Percentiles rank a stretch among this genome's conserved stretches.
These are phyloP conservation scores for Solea senegalensis DNA, from an alignment of 2,113 vertebrate genomes.

Conservation along the genomic window DNA sequence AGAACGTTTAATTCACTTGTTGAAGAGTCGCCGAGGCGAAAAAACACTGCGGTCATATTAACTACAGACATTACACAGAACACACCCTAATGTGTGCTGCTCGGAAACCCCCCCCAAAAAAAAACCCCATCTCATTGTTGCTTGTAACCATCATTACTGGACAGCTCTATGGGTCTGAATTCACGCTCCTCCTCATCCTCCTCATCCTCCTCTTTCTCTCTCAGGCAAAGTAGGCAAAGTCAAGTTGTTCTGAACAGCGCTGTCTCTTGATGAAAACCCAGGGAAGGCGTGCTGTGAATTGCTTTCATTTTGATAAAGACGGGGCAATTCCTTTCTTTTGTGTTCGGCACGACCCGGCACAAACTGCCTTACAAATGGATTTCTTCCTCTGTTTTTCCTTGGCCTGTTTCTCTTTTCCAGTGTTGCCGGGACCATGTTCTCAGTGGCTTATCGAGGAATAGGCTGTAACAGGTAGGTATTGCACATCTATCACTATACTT, in stretches of 20 bases:
- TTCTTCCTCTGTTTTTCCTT: conserved; percentile 35
- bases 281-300: conserved; percentile 56
- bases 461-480: too few relatives aligned
- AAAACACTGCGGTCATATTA: conserved; percentile 29
- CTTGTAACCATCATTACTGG: conserved; percentile 24
- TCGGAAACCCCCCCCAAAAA: neutral
- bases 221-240: conserved; percentile 49
- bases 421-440: too few relatives aligned
- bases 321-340: conserved; percentile 54
- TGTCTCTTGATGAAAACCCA: conserved; percentile 61
- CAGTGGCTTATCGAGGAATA: too few relatives aligned
- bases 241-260: conserved; percentile 48
- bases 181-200: neutral
- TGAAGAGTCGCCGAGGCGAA: conserved; percentile 36
- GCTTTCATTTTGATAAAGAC: conserved; percentile 67
- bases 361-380: conserved; percentile 53
- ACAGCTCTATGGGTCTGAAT: conserved; percentile 14
- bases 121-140: conserved; percentile 35
- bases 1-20: conserved; percentile 49
- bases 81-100: conserved; percentile 24
- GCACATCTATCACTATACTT: too few relatives aligned
- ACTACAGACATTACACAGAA: conserved; percentile 27
- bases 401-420: too few relatives aligned
- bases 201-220: conserved; percentile 14
- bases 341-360: conserved; percentile 50